Evolutionary conservation across 2,113 vertebrate genomes (phyloP), one percentile per base, ranked within the genome.

Genomic region (Calyptommatus sinebrachiatus): DNA sequence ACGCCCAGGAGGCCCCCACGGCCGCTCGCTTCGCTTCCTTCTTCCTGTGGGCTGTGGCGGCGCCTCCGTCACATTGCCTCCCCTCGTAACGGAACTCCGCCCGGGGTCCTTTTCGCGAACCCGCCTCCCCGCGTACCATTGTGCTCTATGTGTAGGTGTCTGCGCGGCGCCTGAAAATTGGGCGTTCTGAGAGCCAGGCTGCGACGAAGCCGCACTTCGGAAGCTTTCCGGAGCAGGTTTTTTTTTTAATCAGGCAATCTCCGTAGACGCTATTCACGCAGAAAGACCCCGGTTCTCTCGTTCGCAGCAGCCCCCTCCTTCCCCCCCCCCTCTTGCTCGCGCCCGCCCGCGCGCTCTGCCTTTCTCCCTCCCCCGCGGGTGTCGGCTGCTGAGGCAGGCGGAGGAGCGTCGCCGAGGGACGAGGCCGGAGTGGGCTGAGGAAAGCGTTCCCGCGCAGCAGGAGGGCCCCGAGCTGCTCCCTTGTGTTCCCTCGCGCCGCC

Each of bases 361-460:
- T 80, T 82, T 81, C 31, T 57, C 86, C 83, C 7, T 2, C 20
- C 74, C 69, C 61, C 60, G 24, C 81, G 82, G 74, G 70, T 70
- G 81, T 85, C 82, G 84, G 87, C 35, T 63, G 89, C 84, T 8
- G 90, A 60, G 85, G 87, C 50, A 74, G 83, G 67, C 76, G 83
- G 81, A 79, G 88, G 83, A 76, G 79, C 85, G 48, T 83, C 24
- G 77, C 71, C 35, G 48, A 83, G 76, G 24, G 60, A 72, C 78
- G 76, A 84, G 84, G 87, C 80, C 68, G 78, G 84, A 82, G 77
- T 73, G 20, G 81, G 78, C 45, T 73, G 82, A 88, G 82, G 85
- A 83, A 74, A 82, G 76, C 83, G 62, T 87, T 80, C n/a, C 68
- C 46, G 12, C 20, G 24, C 1, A 45, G 81, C 78, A n/a, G 81